Conservation (phyloP, 2,888 invertebrate species). For the Pemphredon lugubris region DNA sequence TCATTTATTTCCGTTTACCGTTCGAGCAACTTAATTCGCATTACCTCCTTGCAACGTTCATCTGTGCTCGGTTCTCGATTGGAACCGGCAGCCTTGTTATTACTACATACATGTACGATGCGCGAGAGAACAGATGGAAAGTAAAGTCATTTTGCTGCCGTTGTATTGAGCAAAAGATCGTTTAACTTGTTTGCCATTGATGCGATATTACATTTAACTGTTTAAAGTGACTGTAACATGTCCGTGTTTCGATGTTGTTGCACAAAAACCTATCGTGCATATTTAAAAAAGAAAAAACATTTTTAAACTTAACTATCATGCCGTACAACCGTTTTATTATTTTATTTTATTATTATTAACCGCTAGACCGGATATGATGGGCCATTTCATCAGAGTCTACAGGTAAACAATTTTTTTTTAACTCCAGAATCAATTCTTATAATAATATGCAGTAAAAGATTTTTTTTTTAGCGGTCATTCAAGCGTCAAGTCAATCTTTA, state of each 20-base stretch:
- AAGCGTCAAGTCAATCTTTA: background rate
- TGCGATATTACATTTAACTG: constrained; percentile 9
- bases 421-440: constrained; percentile 31
- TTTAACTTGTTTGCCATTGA: too few species aligned
- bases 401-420: constrained; percentile 50
- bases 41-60: too few species aligned
- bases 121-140: too few species aligned
- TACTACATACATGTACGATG: too few species aligned
- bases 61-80: too few species aligned
- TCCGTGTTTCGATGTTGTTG: background rate
- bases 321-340: constrained; percentile 51
- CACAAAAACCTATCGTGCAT: background rate
- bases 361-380: constrained; percentile 54
- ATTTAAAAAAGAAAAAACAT: constrained; percentile 30
- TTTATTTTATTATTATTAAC: constrained; percentile 54
- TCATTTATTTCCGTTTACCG: too few species aligned
- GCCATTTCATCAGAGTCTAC: constrained; percentile 51
- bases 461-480: background rate
- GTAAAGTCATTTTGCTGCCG: too few species aligned
- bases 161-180: too few species aligned
- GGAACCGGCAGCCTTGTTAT: too few species aligned
- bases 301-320: constrained; percentile 19
- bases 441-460: constrained; percentile 13
- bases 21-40: too few species aligned
- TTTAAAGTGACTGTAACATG: background rate